These are phyloP conservation scores for Mesocentrotus franciscanus DNA, from an alignment of 53 echinoderm and acorn worm genomes.

Conservation along the genomic window DNA sequence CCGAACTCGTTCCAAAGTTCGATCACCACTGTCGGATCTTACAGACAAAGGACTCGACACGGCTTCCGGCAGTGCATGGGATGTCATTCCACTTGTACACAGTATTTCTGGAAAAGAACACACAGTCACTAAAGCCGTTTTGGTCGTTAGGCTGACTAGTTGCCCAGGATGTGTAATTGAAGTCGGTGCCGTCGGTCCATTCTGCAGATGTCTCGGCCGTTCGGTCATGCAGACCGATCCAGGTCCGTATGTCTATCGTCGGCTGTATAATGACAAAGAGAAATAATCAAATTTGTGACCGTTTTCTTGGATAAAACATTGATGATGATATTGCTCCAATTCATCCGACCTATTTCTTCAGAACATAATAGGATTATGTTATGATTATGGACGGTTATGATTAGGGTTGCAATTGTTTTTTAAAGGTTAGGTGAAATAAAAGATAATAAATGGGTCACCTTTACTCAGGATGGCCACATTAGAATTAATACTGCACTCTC, in stretches of 20 bases:
- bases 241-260: neutral
- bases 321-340: neutral
- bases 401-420: no score
- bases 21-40: conserved; percentile 29
- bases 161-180: neutral
- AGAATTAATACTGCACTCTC: no score
- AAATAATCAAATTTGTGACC: neutral
- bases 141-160: neutral
- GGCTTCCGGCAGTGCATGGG: neutral
- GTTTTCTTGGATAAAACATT: neutral
- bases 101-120: neutral
- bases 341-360: no score
- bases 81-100: conserved; percentile 24
- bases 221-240: conserved; percentile 7
- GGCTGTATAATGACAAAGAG: neutral
- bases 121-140: neutral
- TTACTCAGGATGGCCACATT: no score
- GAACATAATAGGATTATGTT: no score
- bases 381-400: no score
- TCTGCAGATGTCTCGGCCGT: neutral
- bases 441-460: no score
- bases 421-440: no score
- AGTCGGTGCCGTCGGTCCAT: neutral
- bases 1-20: neutral
- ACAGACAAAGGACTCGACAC: conserved; percentile 11